Evolutionary conservation across 2,113 vertebrate species (phyloP), one percentile per base, ranked within the genome.

Genomic region (Phylloscopus whistleri): DNA sequence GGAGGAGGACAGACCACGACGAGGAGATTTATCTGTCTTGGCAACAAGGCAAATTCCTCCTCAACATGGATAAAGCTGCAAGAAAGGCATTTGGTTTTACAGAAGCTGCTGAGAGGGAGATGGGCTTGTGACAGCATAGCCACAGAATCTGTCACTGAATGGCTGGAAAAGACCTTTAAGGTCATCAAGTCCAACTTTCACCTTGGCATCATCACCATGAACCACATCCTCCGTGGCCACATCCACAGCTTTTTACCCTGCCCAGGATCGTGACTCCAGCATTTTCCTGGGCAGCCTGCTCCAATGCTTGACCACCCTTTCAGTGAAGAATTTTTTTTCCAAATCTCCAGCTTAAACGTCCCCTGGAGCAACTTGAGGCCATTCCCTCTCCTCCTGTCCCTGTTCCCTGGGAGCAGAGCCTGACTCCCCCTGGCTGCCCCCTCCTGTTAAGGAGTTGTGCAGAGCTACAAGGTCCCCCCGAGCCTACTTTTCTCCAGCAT

Each of bases 391-490:
- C 0, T 66, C 35, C 27, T 70, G 49, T 56, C 35, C 35, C 24
- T 43, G 26, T 43, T n/a, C 14, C 43, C 26, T 31, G 58, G 16
- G 14, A 35, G 3, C 31, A 43, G 31, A 73, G 6, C 59, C 85
- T 0, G 3, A 26, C 7, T 3, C 8, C 8, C 18, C 33, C 31
- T 0, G 2, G 7, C 33, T 73, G 27, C 1, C 13, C 26, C 11
- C 33, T 59, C 59, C 27, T 58, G 10, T 4, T 31, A 73, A 22
- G 41, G 43, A 49, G 2, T 0, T 28, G 18, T 28, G 39, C 1
- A 44, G 44, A 59, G 37, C 33, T 37, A 67, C 0, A 58, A 12
- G 22, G 1, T 7, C 2, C 28, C 12, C 23, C 33, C 16, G 33
- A 74, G 8, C 23, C 31, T 44, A 46, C 20, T 81, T 44, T 81